Percentiles rank a stretch among this genome's conserved stretches.
phyloP scores from a whole-genome alignment of 2,113 vertebrate genomes.

The Serilophus lunatus region DNA sequence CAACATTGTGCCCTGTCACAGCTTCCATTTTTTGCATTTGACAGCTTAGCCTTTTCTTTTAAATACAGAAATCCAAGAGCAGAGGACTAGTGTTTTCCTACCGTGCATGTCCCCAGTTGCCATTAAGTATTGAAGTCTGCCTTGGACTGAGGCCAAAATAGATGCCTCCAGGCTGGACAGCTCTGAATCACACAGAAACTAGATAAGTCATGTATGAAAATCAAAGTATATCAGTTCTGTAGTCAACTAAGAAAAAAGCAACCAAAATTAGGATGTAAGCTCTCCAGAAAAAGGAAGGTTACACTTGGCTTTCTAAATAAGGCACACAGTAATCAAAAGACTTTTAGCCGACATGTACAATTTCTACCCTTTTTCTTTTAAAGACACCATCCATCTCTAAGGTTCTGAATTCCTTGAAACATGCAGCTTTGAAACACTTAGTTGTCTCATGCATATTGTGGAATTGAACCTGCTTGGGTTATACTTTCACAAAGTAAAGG shows the following conservation, averaged over 20 bases:
- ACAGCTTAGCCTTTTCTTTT: constrained; percentile 8
- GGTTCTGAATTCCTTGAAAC: not conserved
- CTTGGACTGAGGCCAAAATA: constrained; percentile 24
- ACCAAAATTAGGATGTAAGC: not conserved
- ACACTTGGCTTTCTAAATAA: not conserved
- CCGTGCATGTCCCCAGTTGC: not conserved
- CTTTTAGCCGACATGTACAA: not conserved
- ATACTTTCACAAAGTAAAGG: not conserved
- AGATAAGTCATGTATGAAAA: constrained; percentile 50
- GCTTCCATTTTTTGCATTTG: not conserved
- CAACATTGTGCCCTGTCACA: not conserved
- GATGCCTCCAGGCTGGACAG: constrained; percentile 8
- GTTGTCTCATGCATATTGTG: not conserved
- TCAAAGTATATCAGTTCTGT: constrained; percentile 17
- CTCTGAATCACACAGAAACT: constrained; percentile 9
- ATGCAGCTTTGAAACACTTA: not conserved
- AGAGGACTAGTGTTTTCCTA: not conserved
- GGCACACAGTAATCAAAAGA: not conserved
- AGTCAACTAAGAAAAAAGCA: not conserved
- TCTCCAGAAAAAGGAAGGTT: not conserved
- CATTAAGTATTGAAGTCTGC: not conserved
- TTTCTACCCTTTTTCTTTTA: not conserved
- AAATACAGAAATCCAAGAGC: not conserved
- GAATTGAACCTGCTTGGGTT: not conserved
- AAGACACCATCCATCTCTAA: not conserved